Evolutionary conservation across 2,888 invertebrate genomes (phyloP).

Genomic region (Eugnorisma glareosa): DNA sequence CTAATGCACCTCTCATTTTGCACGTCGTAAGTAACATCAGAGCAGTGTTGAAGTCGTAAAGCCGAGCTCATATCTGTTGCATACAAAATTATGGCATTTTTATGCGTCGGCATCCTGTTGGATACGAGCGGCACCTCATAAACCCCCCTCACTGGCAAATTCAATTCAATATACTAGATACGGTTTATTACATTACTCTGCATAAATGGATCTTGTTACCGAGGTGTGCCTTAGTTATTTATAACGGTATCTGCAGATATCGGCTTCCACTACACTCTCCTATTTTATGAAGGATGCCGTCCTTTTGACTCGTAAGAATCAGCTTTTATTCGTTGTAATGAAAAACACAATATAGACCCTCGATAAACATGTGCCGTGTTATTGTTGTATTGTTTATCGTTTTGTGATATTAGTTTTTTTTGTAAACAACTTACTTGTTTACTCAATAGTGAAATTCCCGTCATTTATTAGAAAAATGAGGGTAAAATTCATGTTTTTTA

Average conservation of each 20-base stretch:
- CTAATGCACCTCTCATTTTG: slow-evolving; percentile 65
- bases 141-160: slow-evolving; percentile 80
- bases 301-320: slow-evolving; percentile 61
- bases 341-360: slow-evolving; percentile 57
- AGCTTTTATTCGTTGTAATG: slow-evolving; percentile 63
- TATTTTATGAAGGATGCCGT: slow-evolving; percentile 56
- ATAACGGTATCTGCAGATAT: slow-evolving; percentile 58
- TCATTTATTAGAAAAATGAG: slow-evolving; percentile 9
- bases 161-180: slow-evolving; percentile 82
- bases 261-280: slow-evolving; percentile 51
- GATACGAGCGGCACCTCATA: slow-evolving; percentile 81
- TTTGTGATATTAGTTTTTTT: slow-evolving; percentile 47
- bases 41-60: slow-evolving; percentile 71
- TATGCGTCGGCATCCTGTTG: slow-evolving; percentile 79
- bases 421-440: slow-evolving; percentile 24
- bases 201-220: slow-evolving; percentile 73
- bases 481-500: slow-evolving; percentile 21
- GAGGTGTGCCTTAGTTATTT: slow-evolving; percentile 59
- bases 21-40: slow-evolving; percentile 62
- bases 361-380: slow-evolving; percentile 54
- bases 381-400: slow-evolving; percentile 55
- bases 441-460: background rate
- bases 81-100: slow-evolving; percentile 85
- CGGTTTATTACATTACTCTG: slow-evolving; percentile 78
- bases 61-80: slow-evolving; percentile 80